Conservation (phyloP, 2,888 invertebrate genomes). For the Biston betularia region DNA sequence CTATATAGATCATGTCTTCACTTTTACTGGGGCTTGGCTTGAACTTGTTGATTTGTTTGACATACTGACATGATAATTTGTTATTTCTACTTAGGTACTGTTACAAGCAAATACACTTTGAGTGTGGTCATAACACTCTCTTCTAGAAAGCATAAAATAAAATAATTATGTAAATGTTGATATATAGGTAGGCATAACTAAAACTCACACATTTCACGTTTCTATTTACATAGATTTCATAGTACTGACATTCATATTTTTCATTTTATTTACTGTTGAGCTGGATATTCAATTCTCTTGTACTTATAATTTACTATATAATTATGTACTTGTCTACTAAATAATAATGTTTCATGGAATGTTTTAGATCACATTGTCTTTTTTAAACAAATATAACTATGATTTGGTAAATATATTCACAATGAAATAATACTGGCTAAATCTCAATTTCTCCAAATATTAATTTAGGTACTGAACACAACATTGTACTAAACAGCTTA, state of each 20-base stretch:
- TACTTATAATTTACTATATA: constrained; percentile 23
- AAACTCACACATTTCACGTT: neutral
- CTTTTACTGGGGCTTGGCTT: no score
- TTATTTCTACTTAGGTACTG: no score
- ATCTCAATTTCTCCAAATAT: constrained; percentile 34
- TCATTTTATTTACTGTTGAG: neutral
- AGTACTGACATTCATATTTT: no score
- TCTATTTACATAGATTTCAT: neutral
- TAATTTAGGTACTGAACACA: constrained; percentile 25
- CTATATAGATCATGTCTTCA: no score
- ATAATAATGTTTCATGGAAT: constrained; percentile 33
- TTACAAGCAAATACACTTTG: no score
- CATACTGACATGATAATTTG: no score
- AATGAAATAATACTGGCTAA: constrained; percentile 37
- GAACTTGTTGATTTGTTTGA: no score
- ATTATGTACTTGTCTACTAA: constrained; percentile 4
- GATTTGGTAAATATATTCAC: constrained; percentile 32
- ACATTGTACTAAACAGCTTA: constrained; percentile 21
- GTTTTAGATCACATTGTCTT: constrained; percentile 35
- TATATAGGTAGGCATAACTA: neutral
- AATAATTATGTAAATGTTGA: no score
- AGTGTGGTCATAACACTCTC: no score
- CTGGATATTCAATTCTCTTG: constrained; percentile 5
- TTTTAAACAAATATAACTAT: constrained; percentile 32
- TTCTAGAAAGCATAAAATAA: no score